A percentile compares a stretch with the other conserved stretches of the same genome.
Conservation (phyloP, 2,797 vertebrate species). For the Gadopsis marmoratus region DNA sequence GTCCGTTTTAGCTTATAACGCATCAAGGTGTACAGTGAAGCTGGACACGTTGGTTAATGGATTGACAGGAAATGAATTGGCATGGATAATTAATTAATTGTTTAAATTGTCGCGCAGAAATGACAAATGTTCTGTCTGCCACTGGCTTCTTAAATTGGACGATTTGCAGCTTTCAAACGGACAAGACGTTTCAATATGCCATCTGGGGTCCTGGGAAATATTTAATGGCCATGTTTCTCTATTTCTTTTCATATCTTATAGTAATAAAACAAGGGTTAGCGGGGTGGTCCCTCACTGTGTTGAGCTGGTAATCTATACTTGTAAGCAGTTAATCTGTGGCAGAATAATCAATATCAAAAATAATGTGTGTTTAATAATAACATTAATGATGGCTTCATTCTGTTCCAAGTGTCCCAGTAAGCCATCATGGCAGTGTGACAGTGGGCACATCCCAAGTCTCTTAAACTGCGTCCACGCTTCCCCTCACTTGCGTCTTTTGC, state of each 20-base stretch:
- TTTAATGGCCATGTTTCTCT: background rate
- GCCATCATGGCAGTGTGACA: background rate
- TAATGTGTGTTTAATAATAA: background rate
- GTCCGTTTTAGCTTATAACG: background rate
- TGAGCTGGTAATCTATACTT: background rate
- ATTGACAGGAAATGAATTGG: background rate
- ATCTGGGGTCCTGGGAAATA: background rate
- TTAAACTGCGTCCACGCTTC: no score
- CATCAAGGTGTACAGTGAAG: background rate
- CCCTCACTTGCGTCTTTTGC: no score
- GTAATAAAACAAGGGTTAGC: background rate
- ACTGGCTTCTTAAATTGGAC: background rate
- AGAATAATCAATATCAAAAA: no score
- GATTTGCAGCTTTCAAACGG: background rate
- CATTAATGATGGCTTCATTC: background rate
- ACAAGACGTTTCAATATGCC: background rate
- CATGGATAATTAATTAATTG: background rate
- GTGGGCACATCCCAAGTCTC: background rate
- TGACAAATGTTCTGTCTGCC: background rate
- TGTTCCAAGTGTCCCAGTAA: background rate
- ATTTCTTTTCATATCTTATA: background rate
- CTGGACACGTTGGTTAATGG: background rate
- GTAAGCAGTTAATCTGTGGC: background rate
- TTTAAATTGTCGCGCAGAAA: background rate
- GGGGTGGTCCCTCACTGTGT: background rate